These are phyloP conservation scores for Eupithecia pulchellata DNA, from an alignment of 2,888 invertebrate genomes.

Conservation along the genomic window DNA sequence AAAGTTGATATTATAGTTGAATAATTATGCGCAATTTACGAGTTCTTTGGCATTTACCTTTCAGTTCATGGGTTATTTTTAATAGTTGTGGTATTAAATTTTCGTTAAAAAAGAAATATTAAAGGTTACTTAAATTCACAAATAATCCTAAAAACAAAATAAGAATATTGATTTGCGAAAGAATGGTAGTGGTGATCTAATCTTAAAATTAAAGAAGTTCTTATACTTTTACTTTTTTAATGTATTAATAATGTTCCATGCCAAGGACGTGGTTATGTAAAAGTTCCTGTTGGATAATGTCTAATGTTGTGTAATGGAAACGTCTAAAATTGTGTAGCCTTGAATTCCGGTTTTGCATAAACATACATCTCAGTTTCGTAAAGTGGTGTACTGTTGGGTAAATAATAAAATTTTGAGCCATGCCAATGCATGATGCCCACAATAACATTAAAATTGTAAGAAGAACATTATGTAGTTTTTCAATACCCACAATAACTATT, in stretches of 20 bases:
- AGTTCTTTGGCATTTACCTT: neutral
- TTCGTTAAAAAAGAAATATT: neutral
- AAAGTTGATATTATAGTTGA: neutral
- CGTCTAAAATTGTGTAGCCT: constrained; percentile 9
- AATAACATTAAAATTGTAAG: neutral
- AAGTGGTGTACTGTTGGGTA: neutral
- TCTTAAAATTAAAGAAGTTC: neutral
- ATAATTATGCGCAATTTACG: neutral
- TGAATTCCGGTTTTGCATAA: constrained; percentile 6
- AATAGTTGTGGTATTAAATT: neutral
- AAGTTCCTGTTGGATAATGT: neutral
- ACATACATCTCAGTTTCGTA: neutral
- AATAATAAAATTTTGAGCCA: constrained; percentile 8
- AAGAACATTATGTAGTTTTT: neutral
- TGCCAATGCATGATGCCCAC: neutral
- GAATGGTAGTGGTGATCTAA: neutral
- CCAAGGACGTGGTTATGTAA: neutral
- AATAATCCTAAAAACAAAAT: too few species aligned
- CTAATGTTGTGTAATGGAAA: constrained; percentile 4
- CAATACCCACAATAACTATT: neutral
- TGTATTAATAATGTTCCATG: neutral
- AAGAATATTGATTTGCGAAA: neutral
- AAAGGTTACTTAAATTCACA: neutral
- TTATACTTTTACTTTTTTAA: neutral
- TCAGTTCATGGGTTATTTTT: neutral